Evolutionary conservation across 2,797 vertebrate species (phyloP).

Genomic region (Monodelphis domestica): DNA sequence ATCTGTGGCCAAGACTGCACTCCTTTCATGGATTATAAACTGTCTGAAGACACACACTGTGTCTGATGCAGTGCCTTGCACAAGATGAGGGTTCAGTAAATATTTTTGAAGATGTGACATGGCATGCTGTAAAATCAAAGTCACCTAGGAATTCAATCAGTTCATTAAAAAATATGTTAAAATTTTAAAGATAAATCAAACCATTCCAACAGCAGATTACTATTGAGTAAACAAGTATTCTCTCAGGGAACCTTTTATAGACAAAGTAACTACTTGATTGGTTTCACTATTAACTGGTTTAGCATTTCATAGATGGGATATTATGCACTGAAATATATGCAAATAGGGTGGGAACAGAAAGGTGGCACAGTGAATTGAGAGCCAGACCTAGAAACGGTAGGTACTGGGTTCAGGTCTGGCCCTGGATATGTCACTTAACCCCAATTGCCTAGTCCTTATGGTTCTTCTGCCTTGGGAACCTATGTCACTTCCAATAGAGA

Average conservation of each 20-base stretch:
- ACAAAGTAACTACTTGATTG: neutral
- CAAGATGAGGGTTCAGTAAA: neutral
- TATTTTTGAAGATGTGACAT: neutral
- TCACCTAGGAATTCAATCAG: neutral
- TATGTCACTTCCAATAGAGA: too few species aligned
- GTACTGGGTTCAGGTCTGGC: too few species aligned
- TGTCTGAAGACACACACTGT: neutral
- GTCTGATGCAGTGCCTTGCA: neutral
- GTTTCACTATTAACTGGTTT: neutral
- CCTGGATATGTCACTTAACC: too few species aligned
- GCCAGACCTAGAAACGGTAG: too few species aligned
- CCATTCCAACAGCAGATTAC: neutral
- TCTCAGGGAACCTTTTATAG: neutral
- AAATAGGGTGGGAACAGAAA: too few species aligned
- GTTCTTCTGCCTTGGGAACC: too few species aligned
- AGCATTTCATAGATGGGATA: neutral
- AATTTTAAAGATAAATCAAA: neutral
- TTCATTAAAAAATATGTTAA: neutral
- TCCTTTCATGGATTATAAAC: neutral
- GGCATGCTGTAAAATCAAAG: neutral
- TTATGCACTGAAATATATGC: neutral
- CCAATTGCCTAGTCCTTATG: too few species aligned
- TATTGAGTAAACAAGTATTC: neutral
- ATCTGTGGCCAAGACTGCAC: neutral
- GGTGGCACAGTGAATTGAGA: too few species aligned